Conservation (phyloP, 2,797 vertebrate species). For the Denticeps clupeoides region DNA sequence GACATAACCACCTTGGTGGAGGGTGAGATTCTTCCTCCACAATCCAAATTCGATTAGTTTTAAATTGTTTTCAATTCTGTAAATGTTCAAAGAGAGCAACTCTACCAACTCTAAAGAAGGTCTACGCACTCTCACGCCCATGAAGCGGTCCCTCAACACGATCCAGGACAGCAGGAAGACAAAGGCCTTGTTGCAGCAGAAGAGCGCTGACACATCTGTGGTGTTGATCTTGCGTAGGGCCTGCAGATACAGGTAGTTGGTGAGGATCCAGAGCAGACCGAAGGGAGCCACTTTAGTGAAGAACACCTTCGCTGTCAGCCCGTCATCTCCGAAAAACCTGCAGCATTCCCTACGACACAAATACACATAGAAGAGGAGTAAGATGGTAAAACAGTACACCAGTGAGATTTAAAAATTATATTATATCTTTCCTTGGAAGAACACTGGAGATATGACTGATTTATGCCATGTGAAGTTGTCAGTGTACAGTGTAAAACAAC, state of each 20-base stretch:
- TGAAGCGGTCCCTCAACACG: slow-evolving; percentile 94
- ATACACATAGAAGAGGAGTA: slow-evolving; percentile 6
- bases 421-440: too few relatives aligned
- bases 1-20: too few relatives aligned
- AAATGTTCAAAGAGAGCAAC: too few relatives aligned
- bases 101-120: too few relatives aligned
- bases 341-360: slow-evolving; percentile 75
- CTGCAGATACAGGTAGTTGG: slow-evolving; percentile 98
- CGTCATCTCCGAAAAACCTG: slow-evolving; percentile 86
- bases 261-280: slow-evolving; percentile 91
- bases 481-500: too few relatives aligned
- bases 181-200: slow-evolving; percentile 98
- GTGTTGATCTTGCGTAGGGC: slow-evolving; percentile 97
- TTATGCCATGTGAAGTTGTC: too few relatives aligned
- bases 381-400: background rate
- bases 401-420: too few relatives aligned
- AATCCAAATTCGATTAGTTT: too few relatives aligned
- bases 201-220: slow-evolving; percentile 87
- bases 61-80: too few relatives aligned
- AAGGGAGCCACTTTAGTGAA: slow-evolving; percentile 90
- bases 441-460: too few relatives aligned
- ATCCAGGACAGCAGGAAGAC: slow-evolving; percentile 98
- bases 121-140: slow-evolving; percentile 92
- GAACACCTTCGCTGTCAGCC: slow-evolving; percentile 88
- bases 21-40: too few relatives aligned